A percentile compares a stretch with the other conserved stretches of the same genome.
These are phyloP conservation scores for Magallana nippona DNA, from an alignment of 2,888 invertebrate genomes.

Conservation along the genomic window DNA sequence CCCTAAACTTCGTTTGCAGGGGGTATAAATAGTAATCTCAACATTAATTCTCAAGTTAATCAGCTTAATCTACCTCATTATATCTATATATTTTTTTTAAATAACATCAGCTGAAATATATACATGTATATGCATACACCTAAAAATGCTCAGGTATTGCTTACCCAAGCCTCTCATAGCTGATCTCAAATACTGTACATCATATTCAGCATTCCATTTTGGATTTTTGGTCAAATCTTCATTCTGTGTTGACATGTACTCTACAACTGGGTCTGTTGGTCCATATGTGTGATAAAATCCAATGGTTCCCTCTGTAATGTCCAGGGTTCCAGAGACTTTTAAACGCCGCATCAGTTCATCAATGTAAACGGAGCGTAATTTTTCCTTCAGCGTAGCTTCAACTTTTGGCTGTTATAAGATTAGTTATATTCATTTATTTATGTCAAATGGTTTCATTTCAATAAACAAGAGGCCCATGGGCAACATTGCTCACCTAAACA, in stretches of 20 bases:
- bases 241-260: constrained; percentile 55
- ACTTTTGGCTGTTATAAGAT: not conserved
- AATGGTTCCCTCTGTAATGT: constrained; percentile 74
- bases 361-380: constrained; percentile 67
- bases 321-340: constrained; percentile 72
- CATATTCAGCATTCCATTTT: constrained; percentile 70
- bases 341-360: constrained; percentile 72
- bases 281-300: constrained; percentile 62
- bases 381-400: constrained; percentile 38
- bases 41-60: too few relatives aligned
- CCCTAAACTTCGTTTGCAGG: too few relatives aligned
- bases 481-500: too few relatives aligned
- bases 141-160: not conserved
- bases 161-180: constrained; percentile 77
- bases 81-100: too few relatives aligned
- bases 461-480: too few relatives aligned
- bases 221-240: constrained; percentile 8
- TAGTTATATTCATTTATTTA: not conserved
- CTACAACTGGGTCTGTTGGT: constrained; percentile 68
- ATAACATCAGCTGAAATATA: too few relatives aligned
- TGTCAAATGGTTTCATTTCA: too few relatives aligned
- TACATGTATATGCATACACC: too few relatives aligned
- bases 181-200: constrained; percentile 69
- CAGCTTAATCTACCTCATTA: too few relatives aligned
- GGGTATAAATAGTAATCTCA: too few relatives aligned